Base-by-base conservation (phyloP, 2,888 invertebrate species). In the Plagiodera versicolora region DNA sequence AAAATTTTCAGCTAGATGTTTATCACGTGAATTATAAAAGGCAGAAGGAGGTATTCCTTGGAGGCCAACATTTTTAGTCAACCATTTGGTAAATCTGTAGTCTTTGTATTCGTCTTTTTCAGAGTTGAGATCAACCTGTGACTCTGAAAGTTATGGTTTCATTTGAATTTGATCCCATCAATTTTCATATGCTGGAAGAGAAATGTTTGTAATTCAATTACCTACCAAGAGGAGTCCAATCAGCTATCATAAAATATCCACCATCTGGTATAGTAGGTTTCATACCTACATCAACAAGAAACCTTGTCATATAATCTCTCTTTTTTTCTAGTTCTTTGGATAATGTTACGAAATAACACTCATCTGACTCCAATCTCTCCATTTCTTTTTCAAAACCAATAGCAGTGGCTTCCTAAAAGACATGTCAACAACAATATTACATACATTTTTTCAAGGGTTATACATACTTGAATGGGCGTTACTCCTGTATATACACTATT, bases 181-280 rank as follows among this genome's bases (percentile, higher is more conserved):
- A 3, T 24, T 24, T 24, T 24, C 6, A 6, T 24, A 5, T 24
- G 3, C 6, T 5, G 24, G 24, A 5, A 24, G 6, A 24, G 6
- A 24, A 24, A 24, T 24, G 6, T 24, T 5, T 24, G 24, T 24
- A 5, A 24, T 24, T 14, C n/a, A 58, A 45, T 30, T 52, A 67
- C 75, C 80, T 77, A 89, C 90, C 86, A 65, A 95, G 80, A 4
- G 87, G 82, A 9, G 90, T 87, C 89, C 94, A 96, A 81, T 99
- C 95, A 1, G 97, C 97, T 54, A 99, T 79, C 85, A 99, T 91
- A 77, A 99, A 99, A 81, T 98, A 99, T 0, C 99, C 98, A 2
- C 95, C 97, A 70, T 98, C 95, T 0, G 99, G 99, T 58, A 97
- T 82, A 0, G 93, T 93, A 0, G 98, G 95, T 39, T 86, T 87